A percentile compares a stretch with the other conserved stretches of the same genome.
Evolutionary conservation across 2,797 vertebrate genomes (phyloP).

Genomic region (Pteronotus mesoamericanus): DNA sequence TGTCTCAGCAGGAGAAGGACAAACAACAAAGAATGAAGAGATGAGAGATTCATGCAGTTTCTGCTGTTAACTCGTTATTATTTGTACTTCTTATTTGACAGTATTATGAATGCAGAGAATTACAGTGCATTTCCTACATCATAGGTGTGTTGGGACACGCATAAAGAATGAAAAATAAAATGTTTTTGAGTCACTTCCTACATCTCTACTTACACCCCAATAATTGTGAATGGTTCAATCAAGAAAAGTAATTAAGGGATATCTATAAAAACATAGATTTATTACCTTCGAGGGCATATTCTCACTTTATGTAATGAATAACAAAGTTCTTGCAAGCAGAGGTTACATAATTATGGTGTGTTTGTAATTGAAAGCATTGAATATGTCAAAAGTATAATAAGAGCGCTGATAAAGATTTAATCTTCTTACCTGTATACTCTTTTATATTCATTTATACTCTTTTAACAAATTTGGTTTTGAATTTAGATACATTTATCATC

Average conservation of each 20-base stretch:
- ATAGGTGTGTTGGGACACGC: not conserved
- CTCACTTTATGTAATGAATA: not conserved
- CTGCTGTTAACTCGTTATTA: not conserved
- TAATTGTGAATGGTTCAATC: conserved; percentile 28
- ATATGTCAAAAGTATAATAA: not conserved
- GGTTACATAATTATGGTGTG: not conserved
- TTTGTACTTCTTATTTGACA: not conserved
- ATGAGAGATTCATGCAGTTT: not conserved
- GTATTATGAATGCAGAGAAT: not conserved
- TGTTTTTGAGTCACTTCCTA: not conserved
- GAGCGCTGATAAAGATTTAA: not conserved
- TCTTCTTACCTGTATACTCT: not conserved
- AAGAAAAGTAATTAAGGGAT: not conserved
- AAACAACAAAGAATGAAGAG: not conserved
- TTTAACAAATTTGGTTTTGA: not conserved
- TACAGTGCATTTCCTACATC: not conserved
- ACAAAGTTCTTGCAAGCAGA: conserved; percentile 20
- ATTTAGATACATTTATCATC: not conserved
- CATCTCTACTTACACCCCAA: not conserved
- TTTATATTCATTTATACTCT: not conserved
- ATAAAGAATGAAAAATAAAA: not conserved
- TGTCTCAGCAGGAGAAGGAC: not conserved
- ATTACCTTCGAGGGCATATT: not conserved
- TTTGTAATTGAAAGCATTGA: conserved; percentile 22
- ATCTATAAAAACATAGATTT: not conserved